Conservation (phyloP, 2,797 vertebrate species). For the Lophius americanus region DNA sequence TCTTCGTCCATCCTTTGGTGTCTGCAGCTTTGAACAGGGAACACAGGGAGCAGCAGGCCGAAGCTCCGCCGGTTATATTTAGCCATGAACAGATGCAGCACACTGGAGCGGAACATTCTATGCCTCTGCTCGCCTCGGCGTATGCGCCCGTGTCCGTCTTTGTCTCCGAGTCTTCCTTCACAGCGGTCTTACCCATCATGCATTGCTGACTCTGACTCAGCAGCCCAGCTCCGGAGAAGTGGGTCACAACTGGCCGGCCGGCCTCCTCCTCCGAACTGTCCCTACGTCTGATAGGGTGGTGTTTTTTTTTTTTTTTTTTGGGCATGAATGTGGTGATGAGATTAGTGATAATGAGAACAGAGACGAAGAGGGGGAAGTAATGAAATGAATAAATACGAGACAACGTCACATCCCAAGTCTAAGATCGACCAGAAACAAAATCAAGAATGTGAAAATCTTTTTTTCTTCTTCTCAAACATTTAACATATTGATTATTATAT, state of each 20-base stretch:
- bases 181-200: slow-evolving; percentile 66
- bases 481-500: too few relatives aligned
- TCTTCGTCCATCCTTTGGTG: slow-evolving; percentile 54
- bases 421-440: too few relatives aligned
- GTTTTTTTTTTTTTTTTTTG: background rate
- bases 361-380: too few relatives aligned
- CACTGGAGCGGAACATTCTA: slow-evolving; percentile 69
- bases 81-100: slow-evolving; percentile 77
- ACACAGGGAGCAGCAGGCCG: slow-evolving; percentile 58
- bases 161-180: slow-evolving; percentile 50
- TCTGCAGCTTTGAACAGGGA: slow-evolving; percentile 56
- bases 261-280: slow-evolving; percentile 17
- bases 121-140: slow-evolving; percentile 60
- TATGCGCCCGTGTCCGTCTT: slow-evolving; percentile 24
- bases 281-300: slow-evolving; percentile 3
- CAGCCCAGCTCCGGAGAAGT: slow-evolving; percentile 58
- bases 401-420: too few relatives aligned
- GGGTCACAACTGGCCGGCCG: slow-evolving; percentile 55
- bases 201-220: slow-evolving; percentile 73
- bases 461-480: too few relatives aligned
- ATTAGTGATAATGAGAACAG: too few relatives aligned
- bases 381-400: too few relatives aligned
- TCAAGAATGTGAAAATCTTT: too few relatives aligned
- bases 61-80: slow-evolving; percentile 77
- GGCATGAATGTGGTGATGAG: too few relatives aligned